Base-by-base conservation (phyloP, 2,888 invertebrate genomes). In the Apamea anceps region DNA sequence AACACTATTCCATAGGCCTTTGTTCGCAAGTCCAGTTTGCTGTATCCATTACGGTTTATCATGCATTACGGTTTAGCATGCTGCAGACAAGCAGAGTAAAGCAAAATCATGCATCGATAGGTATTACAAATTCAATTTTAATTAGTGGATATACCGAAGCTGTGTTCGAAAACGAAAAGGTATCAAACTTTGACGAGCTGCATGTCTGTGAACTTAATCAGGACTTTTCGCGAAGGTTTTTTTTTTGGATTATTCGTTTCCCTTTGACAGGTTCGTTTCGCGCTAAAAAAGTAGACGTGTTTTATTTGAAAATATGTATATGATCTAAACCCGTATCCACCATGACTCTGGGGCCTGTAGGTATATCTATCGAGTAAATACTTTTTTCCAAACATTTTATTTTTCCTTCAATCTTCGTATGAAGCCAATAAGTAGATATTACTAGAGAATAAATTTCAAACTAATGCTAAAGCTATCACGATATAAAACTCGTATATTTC, bases 1-100 rank as follows among this genome's bases (percentile, higher is more conserved):
- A 92, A 94, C 93, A 93, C 93, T 93, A 94, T 95, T 93, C 95
- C 90, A 91, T 91, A 88, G 93, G 93, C 95, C 93, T 93, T 96
- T 96, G 96, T 96, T 94, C 91, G 79, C 86, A 86, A 90, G 88
- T 88, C 86, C 91, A 91, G 91, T 91, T 90, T 91, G 91, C 86
- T 88, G 78, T 84, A 83, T 80, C 89, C 88, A 91, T 90, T 90
- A 89, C 87, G 84, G 85, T 89, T 89, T 90, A 91, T 91, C 88
- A 87, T 85, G 80, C 88, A 91, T 90, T 90, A 89, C 87, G 84
- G 85, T 89, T 89, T 90, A 91, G 91, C 88, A 87, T 85, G 80
- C 32, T 32, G 78, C 72, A 79, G 82, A 79, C 78, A 72, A 67
- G 79, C 54, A 80, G 45, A 72, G 67, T 72, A 68, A 77, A 37